Evolutionary conservation across 2,113 vertebrate genomes (phyloP), one percentile per base, ranked within the genome.

Genomic region (Trematocara marginatum): DNA sequence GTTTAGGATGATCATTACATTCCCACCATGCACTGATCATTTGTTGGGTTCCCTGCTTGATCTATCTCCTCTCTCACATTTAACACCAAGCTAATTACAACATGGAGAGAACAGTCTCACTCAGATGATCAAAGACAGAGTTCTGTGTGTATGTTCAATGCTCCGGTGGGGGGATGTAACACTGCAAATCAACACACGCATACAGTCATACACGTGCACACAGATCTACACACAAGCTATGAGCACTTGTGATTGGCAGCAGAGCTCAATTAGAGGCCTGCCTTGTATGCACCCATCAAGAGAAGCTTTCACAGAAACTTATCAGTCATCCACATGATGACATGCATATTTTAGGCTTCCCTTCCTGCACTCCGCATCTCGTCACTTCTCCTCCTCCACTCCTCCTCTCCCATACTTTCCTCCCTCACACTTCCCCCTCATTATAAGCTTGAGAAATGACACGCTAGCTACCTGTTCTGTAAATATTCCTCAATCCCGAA

Each of bases 291-390:
- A 42, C 56, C 40, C 85, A 92, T 89, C 90, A 93, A 91, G 90
- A 88, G 80, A 84, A 78, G 81, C 90, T 89, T 91, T 90, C 89
- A 89, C 88, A 90, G 89, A 92, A 90, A 87, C 80, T 92, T 89
- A 92, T 94, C 94, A 94, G 89, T 95, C 93, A 94, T 56, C 61
- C 87, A 90, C 83, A 92, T 83, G 88, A 94, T 93, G 92, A 91
- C 91, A 92, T 91, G 90, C 93, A 94, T 92, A 93, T 95, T 94
- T 93, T 64, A 89, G 88, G 83, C 82, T 82, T 87, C 82, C 74
- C 80, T 85, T 86, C 34, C 87, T 88, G 61, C 86, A 20, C 57
- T 86, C 66, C 8, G 23, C 47, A 56, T 81, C 86, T 86, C 82
- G 26, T 78, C 82, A 56, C 83, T 85, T 66, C 81, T 86, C 64